These are phyloP conservation scores for Gortyna flavago DNA, from an alignment of 2,888 invertebrate species.

Conservation along the genomic window DNA sequence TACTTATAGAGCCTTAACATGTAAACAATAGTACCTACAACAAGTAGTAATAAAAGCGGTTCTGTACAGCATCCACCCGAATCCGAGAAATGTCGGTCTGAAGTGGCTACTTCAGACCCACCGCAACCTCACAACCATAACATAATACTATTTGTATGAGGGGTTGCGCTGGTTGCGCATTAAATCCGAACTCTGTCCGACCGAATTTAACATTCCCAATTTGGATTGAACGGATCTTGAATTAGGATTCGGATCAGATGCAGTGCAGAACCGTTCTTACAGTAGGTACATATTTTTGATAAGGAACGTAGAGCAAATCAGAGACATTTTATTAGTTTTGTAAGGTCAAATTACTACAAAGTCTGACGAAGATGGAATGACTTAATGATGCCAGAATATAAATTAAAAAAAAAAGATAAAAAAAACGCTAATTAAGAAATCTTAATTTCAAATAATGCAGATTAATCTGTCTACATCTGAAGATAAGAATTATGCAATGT, in stretches of 20 bases:
- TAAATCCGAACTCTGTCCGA: too few species aligned
- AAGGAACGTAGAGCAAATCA: not conserved
- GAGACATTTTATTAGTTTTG: not conserved
- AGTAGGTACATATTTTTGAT: not conserved
- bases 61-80: not conserved
- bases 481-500: not conserved
- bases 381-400: not conserved
- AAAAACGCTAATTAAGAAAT: not conserved
- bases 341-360: not conserved
- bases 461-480: not conserved
- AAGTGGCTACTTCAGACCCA: too few species aligned
- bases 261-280: too few species aligned
- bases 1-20: not conserved
- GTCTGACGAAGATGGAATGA: not conserved
- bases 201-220: not conserved
- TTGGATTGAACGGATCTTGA: too few species aligned
- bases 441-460: conserved; percentile 6
- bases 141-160: not conserved
- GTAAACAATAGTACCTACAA: not conserved
- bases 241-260: too few species aligned
- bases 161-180: too few species aligned
- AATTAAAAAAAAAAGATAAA: too few species aligned
- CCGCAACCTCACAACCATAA: too few species aligned
- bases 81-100: not conserved
- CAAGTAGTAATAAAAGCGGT: too few species aligned